Conservation (phyloP, 1,140 invertebrate species). For the Danaus plexippus region DNA sequence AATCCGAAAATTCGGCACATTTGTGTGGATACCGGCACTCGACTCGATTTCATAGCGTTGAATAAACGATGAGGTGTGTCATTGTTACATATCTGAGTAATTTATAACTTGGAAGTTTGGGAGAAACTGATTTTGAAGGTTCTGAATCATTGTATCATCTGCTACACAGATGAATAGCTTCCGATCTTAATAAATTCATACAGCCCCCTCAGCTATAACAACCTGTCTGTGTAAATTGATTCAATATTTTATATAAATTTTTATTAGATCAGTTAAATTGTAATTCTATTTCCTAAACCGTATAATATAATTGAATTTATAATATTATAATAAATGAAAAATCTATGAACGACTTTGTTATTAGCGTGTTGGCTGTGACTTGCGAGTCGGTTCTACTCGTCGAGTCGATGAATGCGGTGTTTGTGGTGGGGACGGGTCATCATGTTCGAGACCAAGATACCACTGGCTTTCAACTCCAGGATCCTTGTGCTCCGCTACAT, state of each 20-base stretch:
- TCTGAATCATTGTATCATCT: conserved; percentile 14
- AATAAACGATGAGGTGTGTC: conserved; percentile 42
- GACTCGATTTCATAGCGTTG: conserved; percentile 35
- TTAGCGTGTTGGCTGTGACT: conserved; percentile 92
- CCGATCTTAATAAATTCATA: too few relatives aligned
- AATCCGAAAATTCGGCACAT: conserved; percentile 47
- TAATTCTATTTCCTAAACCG: too few relatives aligned
- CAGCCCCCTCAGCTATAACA: too few relatives aligned
- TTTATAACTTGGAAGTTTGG: conserved; percentile 28
- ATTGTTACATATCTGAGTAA: conserved; percentile 34
- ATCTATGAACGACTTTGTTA: neutral
- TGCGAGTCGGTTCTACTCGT: conserved; percentile 86
- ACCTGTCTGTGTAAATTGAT: too few relatives aligned
- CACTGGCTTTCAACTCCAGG: conserved; percentile 87
- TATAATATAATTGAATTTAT: too few relatives aligned
- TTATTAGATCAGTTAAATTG: too few relatives aligned
- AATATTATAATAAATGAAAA: too few relatives aligned
- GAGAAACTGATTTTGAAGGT: conserved; percentile 25
- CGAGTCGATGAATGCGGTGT: conserved; percentile 91
- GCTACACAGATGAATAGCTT: conserved; percentile 5
- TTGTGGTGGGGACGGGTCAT: conserved; percentile 90
- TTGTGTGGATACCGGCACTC: conserved; percentile 31
- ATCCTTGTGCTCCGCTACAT: conserved; percentile 88
- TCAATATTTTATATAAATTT: too few relatives aligned
- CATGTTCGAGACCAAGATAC: conserved; percentile 83